phyloP scores from a whole-genome alignment of 1,140 invertebrate genomes.

The Drosophila orosa region DNA sequence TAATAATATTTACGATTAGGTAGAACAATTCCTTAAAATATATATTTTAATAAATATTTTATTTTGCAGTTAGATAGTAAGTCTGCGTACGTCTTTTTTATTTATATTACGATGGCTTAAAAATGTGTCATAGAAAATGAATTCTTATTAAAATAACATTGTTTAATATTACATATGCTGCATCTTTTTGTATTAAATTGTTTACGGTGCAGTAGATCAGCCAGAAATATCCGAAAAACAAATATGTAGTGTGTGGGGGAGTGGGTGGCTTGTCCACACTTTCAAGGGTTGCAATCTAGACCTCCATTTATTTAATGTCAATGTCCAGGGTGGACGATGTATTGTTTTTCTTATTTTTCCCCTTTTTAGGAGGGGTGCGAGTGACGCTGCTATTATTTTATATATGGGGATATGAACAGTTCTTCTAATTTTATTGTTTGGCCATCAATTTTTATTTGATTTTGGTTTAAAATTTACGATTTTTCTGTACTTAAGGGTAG shows the following conservation, averaged over 20 bases:
- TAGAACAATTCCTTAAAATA: too few relatives aligned
- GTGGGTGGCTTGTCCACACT: slow-evolving; percentile 18
- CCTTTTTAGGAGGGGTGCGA: not conserved
- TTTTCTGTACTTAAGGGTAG: not conserved
- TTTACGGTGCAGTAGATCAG: slow-evolving; percentile 16
- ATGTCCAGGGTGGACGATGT: slow-evolving; percentile 17
- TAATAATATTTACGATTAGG: not conserved
- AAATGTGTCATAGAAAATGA: too few relatives aligned
- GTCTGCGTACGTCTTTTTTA: too few relatives aligned
- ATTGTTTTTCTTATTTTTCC: not conserved
- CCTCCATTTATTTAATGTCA: slow-evolving; percentile 23
- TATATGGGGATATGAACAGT: slow-evolving; percentile 6
- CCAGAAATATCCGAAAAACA: slow-evolving; percentile 46
- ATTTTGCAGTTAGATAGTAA: too few relatives aligned
- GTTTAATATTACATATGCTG: not conserved
- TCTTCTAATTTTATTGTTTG: slow-evolving; percentile 24
- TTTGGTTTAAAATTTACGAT: not conserved
- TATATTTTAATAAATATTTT: too few relatives aligned
- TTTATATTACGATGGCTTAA: too few relatives aligned
- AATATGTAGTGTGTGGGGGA: slow-evolving; percentile 29
- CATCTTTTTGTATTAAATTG: not conserved
- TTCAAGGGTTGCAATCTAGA: slow-evolving; percentile 27
- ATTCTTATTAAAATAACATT: not conserved
- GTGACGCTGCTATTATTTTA: slow-evolving; percentile 7
- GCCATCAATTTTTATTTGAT: slow-evolving; percentile 20